A percentile compares a stretch with the other conserved stretches of the same genome.
Evolutionary conservation across 1,140 invertebrate species (phyloP).

Genomic region (Watersipora subatra): DNA sequence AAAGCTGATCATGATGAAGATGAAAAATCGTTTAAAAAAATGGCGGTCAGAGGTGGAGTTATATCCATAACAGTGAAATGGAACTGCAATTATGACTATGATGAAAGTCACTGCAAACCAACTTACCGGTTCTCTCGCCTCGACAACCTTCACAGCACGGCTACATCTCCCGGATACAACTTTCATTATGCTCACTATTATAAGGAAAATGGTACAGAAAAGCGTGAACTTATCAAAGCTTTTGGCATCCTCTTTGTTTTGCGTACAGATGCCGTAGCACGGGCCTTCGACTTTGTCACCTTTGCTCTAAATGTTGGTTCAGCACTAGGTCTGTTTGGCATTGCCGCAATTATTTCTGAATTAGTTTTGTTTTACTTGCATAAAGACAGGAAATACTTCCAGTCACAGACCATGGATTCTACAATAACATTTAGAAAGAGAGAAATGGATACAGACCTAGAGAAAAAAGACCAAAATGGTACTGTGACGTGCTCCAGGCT

Average conservation of each 20-base stretch:
- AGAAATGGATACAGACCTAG: too few relatives aligned
- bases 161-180: constrained; percentile 41
- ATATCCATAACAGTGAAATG: constrained; percentile 44
- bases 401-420: neutral
- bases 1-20: constrained; percentile 21
- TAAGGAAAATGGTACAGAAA: constrained; percentile 22
- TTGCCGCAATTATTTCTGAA: constrained; percentile 43
- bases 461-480: too few relatives aligned
- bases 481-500: too few relatives aligned
- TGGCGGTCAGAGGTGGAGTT: constrained; percentile 36
- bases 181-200: constrained; percentile 44
- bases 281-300: constrained; percentile 44
- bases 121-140: constrained; percentile 41
- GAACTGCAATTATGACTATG: constrained; percentile 45
- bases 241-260: constrained; percentile 46
- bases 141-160: constrained; percentile 23
- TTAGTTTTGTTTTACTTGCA: constrained; percentile 41
- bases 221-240: constrained; percentile 43
- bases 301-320: constrained; percentile 44
- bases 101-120: constrained; percentile 40
- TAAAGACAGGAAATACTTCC: constrained; percentile 30
- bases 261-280: constrained; percentile 40
- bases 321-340: constrained; percentile 43
- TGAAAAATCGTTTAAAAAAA: neutral
- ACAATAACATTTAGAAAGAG: too few relatives aligned